Evolutionary conservation across 2,888 invertebrate species (phyloP), one percentile per base, ranked within the genome.

Genomic region (Brenthis hecate): DNA sequence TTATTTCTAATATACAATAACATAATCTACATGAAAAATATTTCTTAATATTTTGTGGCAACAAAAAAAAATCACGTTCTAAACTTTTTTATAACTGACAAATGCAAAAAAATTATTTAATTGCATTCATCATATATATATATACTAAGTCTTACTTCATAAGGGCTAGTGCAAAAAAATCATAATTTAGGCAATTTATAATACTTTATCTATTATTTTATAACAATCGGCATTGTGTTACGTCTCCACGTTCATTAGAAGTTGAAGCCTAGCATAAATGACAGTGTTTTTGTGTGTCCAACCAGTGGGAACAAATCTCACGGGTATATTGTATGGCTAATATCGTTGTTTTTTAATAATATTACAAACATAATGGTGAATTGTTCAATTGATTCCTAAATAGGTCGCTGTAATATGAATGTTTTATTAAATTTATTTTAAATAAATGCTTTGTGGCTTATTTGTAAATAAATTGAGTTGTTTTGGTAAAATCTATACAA

Each of bases 321-420:
- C 88, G 85, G 76, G 79, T 69, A 76, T 80, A 87, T 88, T 90
- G 88, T 91, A 65, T 73, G 75, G 84, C 88, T 87, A 85, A 86
- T 83, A 81, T 73, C 72, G 76, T 80, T 84, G 60, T 88, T 87
- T 69, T 89, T 86, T 86, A 86, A 86, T 86, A 87, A 83, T 85
- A 89, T 89, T 87, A 86, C 85, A 81, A 85, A 81, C 84, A 91
- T 91, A 92, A 92, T 92, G 83, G 89, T 77, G 87, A 87, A 92
- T 92, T 92, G 91, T 92, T 88, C 85, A 86, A 85, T 87, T 84
- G 84, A 86, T 84, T 79, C 75, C 60, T 79, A 78, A 78, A 75
- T 77, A 77, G 85, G 85, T 84, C 85, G 66, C 32, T 51, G 43
- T 43, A 56, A 60, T 66, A 55, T 60, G 28, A 54, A 60, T 56